A percentile compares a stretch with the other conserved stretches of the same genome.
phyloP scores from a whole-genome alignment of 2,797 vertebrate genomes.

The Alcedo atthis region DNA sequence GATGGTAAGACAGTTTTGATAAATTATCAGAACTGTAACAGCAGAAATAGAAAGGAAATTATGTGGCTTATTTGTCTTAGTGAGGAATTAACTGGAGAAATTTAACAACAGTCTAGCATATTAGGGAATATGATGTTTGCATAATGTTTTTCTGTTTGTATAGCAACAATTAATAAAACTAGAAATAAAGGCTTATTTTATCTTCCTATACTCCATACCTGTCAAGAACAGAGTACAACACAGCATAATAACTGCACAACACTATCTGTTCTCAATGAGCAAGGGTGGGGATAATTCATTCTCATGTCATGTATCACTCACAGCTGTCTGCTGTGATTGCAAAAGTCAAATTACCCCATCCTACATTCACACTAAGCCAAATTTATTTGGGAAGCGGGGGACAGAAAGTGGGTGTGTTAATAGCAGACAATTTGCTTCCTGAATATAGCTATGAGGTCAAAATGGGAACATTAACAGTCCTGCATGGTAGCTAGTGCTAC shows the following conservation, averaged over 20 bases:
- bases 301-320: slow-evolving; percentile 53
- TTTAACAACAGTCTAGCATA: background rate
- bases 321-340: slow-evolving; percentile 57
- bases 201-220: background rate
- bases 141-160: background rate
- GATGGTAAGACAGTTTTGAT: background rate
- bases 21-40: background rate
- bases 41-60: background rate
- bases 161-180: slow-evolving; percentile 16
- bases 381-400: slow-evolving; percentile 36
- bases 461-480: slow-evolving; percentile 15
- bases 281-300: slow-evolving; percentile 33
- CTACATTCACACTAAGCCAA: slow-evolving; percentile 45
- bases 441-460: slow-evolving; percentile 36
- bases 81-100: background rate
- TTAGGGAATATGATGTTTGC: background rate
- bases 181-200: background rate
- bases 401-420: slow-evolving; percentile 45
- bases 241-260: background rate
- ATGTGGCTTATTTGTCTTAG: background rate
- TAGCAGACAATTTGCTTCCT: slow-evolving; percentile 49
- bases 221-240: background rate
- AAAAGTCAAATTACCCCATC: slow-evolving; percentile 48
- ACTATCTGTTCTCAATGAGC: background rate
- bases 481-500: background rate